phyloP scores from a whole-genome alignment of 2,888 invertebrate species.

The Dryomyza anilis region DNA sequence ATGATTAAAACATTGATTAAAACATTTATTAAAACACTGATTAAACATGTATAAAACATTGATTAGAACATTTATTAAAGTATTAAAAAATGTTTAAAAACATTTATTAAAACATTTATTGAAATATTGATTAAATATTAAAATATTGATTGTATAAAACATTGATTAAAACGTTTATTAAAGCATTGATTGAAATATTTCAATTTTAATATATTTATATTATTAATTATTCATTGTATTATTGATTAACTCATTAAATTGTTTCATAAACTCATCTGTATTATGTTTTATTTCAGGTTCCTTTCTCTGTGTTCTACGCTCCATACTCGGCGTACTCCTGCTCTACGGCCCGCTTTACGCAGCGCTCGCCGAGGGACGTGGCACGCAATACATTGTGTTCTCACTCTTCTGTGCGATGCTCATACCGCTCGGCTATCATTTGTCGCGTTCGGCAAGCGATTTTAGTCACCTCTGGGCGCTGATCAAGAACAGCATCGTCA shows the following conservation, averaged over 20 bases:
- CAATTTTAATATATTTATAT: background rate
- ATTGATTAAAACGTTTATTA: too few species aligned
- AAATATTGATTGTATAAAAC: too few species aligned
- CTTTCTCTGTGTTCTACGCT: constrained; percentile 80
- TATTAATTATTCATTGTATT: too few species aligned
- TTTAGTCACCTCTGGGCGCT: constrained; percentile 88
- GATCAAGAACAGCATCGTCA: constrained; percentile 74
- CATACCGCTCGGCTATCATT: constrained; percentile 87
- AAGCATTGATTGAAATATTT: too few species aligned
- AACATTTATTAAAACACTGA: too few species aligned
- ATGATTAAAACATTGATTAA: too few species aligned
- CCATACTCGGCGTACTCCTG: constrained; percentile 76
- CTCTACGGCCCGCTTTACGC: constrained; percentile 89
- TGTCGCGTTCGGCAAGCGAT: constrained; percentile 91
- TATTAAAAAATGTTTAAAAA: too few species aligned
- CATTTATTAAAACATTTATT: too few species aligned
- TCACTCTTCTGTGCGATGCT: constrained; percentile 92
- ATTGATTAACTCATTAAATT: too few species aligned
- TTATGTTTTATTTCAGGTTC: constrained; percentile 60
- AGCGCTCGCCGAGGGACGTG: constrained; percentile 80
- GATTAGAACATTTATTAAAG: too few species aligned
- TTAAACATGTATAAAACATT: too few species aligned
- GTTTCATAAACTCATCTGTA: background rate
- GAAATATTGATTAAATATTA: too few species aligned
- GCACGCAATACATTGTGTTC: constrained; percentile 89